Conservation (phyloP, 2,113 vertebrate species). For the Carlito syrichta region DNA sequence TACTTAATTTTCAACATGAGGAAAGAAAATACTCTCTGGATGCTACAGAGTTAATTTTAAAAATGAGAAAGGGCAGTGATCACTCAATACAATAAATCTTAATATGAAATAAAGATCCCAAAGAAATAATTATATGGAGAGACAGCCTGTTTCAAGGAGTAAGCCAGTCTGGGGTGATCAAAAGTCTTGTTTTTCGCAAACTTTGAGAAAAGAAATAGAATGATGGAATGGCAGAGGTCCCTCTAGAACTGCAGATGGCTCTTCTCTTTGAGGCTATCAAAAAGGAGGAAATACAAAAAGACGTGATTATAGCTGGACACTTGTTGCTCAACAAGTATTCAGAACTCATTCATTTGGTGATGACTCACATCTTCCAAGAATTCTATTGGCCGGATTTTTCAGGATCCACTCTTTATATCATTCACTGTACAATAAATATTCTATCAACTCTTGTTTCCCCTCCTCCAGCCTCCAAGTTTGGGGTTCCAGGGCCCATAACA, state of each 20-base stretch:
- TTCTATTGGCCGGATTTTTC: not conserved
- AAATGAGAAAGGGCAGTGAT: not conserved
- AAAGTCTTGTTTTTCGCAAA: not conserved
- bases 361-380: not conserved
- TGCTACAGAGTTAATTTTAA: not conserved
- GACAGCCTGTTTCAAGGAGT: not conserved
- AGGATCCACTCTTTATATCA: not conserved
- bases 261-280: not conserved
- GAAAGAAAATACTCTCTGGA: not conserved
- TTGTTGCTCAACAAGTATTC: not conserved
- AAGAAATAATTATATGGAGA: not conserved
- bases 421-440: too few species aligned
- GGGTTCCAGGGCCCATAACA: too few species aligned
- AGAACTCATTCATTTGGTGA: not conserved
- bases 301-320: not conserved
- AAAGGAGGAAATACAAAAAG: not conserved
- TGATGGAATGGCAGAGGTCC: not conserved
- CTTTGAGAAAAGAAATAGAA: not conserved
- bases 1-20: conserved; percentile 16
- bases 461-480: not conserved
- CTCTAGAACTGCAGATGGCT: not conserved
- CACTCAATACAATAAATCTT: not conserved
- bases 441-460: not conserved
- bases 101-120: not conserved
- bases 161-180: not conserved